phyloP scores from a whole-genome alignment of 2,113 vertebrate genomes.

The Phyllostomus hastatus region DNA sequence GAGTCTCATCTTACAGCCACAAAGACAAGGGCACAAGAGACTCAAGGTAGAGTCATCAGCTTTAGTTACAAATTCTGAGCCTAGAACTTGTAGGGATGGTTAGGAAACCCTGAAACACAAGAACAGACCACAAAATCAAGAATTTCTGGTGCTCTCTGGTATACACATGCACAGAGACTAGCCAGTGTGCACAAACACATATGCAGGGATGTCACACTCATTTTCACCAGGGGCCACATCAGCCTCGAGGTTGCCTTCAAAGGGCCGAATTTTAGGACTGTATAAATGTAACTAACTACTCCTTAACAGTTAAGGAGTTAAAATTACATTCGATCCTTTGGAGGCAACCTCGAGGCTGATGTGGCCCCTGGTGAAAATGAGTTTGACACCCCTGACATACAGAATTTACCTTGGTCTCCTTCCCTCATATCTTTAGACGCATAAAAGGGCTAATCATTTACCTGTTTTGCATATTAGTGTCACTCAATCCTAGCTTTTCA shows the following conservation, averaged over 20 bases:
- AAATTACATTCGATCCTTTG: no score
- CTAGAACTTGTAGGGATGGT: constrained; percentile 23
- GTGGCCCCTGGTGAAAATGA: no score
- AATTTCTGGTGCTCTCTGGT: not conserved
- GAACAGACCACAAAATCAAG: constrained; percentile 25
- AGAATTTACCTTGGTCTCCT: not conserved
- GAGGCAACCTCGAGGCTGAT: no score
- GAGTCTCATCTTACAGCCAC: constrained; percentile 46
- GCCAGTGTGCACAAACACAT: not conserved
- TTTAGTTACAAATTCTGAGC: constrained; percentile 41
- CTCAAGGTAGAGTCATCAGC: not conserved
- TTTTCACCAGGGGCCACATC: no score
- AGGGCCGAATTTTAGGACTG: no score
- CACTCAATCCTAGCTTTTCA: not conserved
- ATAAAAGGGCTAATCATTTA: not conserved
- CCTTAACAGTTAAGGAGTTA: no score
- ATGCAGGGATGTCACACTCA: no score
- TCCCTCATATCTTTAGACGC: not conserved
- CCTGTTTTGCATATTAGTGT: not conserved
- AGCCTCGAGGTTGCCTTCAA: no score
- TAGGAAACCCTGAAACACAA: constrained; percentile 66
- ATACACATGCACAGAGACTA: not conserved
- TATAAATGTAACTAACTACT: no score
- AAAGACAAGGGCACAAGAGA: not conserved
- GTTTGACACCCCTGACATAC: not conserved